Evolutionary conservation across 1,140 invertebrate species (phyloP), one percentile per base, ranked within the genome.

Genomic region (Neotoxoptera formosana): DNA sequence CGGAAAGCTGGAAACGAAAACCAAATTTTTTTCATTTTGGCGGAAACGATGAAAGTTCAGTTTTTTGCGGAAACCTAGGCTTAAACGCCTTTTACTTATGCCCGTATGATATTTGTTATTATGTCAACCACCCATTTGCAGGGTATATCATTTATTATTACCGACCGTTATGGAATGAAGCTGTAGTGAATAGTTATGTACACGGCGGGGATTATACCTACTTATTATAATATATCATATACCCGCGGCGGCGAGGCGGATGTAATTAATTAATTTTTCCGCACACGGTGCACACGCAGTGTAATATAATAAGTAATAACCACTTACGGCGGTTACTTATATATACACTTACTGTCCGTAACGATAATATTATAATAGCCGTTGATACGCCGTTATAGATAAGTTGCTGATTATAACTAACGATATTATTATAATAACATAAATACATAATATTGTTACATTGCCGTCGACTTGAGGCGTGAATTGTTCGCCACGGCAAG

Each of bases 231-330:
- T 76, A 76, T 76, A 76, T 67, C 14, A n/a, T n/a, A 76, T 76
- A n/a, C 17, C 17, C n/a, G 14, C 3, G 9, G 60, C 30, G 30
- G 6, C 60, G 60, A 76, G n/a, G 30, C 30, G 60, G 60, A 76
- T n/a, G 60, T 76, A 76, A n/a, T 67, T 67, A 60, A 60, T 67
- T 67, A 76, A n/a, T 76, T 76, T 76, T 76, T 76, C 30, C 60
- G 60, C 60, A n/a, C 20, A 67, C 60, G 60, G 60, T 67, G 30
- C 11, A 17, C 60, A n/a, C 30, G 60, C 60, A 20, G 30, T 9
- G 30, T 67, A 67, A 67, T 30, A 30, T 67, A 30, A 67, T 14
- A 30, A 30, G 14, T 67, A 30, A 67, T 14, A 30, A 30, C 60
- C 56, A 30, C 25, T 8, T 60, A 56, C 23, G 7, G 7, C 53